These are phyloP conservation scores for Catagonus wagneri DNA, from an alignment of 2,113 vertebrate genomes.

Conservation along the genomic window DNA sequence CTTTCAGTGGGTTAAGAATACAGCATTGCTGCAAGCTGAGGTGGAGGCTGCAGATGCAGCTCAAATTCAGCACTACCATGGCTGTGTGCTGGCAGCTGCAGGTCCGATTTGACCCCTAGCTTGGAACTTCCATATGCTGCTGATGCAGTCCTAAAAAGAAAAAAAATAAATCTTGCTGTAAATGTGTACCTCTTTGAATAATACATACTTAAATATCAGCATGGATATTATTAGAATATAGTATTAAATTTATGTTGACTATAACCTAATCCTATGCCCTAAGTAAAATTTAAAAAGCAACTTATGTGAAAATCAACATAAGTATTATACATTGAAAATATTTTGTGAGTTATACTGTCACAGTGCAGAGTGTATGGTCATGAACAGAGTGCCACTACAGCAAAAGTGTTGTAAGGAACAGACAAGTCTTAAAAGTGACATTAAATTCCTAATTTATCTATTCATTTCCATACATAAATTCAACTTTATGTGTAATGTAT, in stretches of 20 bases:
- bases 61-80: too few species aligned
- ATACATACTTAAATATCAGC: background rate
- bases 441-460: background rate
- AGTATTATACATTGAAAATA: slow-evolving; percentile 15
- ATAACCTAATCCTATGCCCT: background rate
- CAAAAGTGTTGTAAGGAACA: background rate
- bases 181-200: background rate
- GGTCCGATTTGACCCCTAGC: too few species aligned
- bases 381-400: background rate
- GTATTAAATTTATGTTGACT: background rate
- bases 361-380: background rate
- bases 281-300: background rate
- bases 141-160: too few species aligned
- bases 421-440: background rate
- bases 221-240: background rate
- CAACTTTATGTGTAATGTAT: background rate
- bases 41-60: too few species aligned
- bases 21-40: too few species aligned
- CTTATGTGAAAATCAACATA: background rate
- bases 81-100: too few species aligned
- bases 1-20: too few species aligned
- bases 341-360: background rate
- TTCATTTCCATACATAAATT: slow-evolving; percentile 33
- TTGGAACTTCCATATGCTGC: too few species aligned
- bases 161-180: too few species aligned